Conservation (phyloP, 2,113 vertebrate species). For the Nettapus auritus region DNA sequence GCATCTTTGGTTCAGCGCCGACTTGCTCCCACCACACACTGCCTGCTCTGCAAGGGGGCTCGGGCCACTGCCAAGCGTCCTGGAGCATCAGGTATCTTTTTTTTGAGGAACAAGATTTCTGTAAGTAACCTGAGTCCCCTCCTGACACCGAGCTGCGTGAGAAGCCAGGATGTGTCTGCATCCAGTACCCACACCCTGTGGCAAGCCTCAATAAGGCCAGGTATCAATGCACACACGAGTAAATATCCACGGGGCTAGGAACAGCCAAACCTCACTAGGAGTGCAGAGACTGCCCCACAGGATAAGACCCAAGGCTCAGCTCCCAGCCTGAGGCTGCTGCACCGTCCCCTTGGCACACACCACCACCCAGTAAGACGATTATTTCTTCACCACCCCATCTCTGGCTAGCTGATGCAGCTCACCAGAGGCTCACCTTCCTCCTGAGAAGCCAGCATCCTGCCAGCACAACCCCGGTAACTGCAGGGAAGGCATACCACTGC, state of each 20-base stretch:
- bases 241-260: background rate
- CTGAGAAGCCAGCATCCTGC: background rate
- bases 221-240: background rate
- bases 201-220: background rate
- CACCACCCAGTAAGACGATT: background rate
- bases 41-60: background rate
- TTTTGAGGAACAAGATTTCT: background rate
- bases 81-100: background rate
- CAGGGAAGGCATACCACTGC: background rate
- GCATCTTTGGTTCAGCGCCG: background rate
- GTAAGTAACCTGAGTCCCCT: background rate
- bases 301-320: background rate
- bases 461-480: background rate
- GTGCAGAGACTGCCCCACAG: background rate
- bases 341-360: background rate
- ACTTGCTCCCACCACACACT: background rate
- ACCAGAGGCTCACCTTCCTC: background rate
- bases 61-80: background rate
- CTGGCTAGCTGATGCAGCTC: rapidly evolving
- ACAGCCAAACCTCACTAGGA: background rate
- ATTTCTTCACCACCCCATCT: background rate
- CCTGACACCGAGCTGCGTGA: background rate
- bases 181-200: background rate
- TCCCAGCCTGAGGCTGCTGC: background rate
- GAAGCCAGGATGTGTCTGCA: background rate